Conservation (phyloP, 35 echinoderm and acorn worm genomes). For the Eucidaris tribuloides region DNA sequence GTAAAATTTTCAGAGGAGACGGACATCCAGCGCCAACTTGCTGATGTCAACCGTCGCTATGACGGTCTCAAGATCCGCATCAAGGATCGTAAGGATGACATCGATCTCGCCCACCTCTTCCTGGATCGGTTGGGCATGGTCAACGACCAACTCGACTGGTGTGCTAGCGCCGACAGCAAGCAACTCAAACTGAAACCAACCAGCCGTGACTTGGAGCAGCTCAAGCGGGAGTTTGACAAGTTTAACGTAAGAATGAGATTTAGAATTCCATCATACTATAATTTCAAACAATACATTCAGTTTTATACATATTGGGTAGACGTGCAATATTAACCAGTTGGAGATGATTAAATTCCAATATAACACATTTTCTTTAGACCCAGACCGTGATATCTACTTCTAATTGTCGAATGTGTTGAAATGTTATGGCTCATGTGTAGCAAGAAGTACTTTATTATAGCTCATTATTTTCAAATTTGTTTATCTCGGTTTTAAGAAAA, state of each 20-base stretch:
- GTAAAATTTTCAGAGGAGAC: slow-evolving; percentile 59
- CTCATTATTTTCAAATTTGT: too few relatives aligned
- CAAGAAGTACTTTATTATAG: too few relatives aligned
- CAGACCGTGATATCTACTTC: too few relatives aligned
- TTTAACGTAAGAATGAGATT: slow-evolving; percentile 93
- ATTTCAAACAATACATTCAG: too few relatives aligned
- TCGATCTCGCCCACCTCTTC: slow-evolving; percentile 76
- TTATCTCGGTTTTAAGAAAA: too few relatives aligned
- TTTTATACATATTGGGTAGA: too few relatives aligned
- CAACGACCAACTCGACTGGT: slow-evolving; percentile 90
- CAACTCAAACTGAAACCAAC: slow-evolving; percentile 71
- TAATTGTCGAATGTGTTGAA: too few relatives aligned
- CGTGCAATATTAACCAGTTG: too few relatives aligned
- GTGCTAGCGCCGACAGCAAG: slow-evolving; percentile 65
- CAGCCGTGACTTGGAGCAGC: slow-evolving; percentile 76
- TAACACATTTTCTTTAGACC: too few relatives aligned
- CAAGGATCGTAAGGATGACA: slow-evolving; percentile 84
- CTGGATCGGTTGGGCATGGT: slow-evolving; percentile 75
- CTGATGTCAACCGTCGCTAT: slow-evolving; percentile 77
- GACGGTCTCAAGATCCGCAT: slow-evolving; percentile 74
- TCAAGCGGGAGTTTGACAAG: slow-evolving; percentile 75
- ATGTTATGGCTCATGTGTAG: too few relatives aligned
- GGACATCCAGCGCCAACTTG: slow-evolving; percentile 74
- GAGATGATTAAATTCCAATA: too few relatives aligned
- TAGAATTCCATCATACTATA: too few relatives aligned